Percentiles rank a stretch among this genome's conserved stretches.
Conservation (phyloP, 2,888 invertebrate genomes). For the Mylabris sibirica region DNA sequence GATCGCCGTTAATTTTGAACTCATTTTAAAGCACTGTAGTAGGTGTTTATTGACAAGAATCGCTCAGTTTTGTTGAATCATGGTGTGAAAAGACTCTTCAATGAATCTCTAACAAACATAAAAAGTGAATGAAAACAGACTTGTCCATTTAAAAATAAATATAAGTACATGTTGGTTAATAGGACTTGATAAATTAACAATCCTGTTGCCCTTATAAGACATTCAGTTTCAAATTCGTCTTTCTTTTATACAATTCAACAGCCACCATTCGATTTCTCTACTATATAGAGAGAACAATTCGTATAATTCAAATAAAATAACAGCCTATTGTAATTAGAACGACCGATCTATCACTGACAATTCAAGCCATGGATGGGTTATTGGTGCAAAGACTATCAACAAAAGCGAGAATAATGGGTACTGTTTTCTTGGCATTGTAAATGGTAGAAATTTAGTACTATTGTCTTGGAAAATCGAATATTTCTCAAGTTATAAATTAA, state of each 20-base stretch:
- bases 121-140: no score
- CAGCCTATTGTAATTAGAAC: conserved; percentile 43
- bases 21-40: no score
- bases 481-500: conserved; percentile 46
- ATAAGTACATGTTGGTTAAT: conserved; percentile 33
- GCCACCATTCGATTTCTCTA: conserved; percentile 20
- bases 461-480: conserved; percentile 45
- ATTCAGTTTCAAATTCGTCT: conserved; percentile 28
- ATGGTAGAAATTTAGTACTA: conserved; percentile 32
- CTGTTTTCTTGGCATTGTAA: not conserved
- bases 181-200: conserved; percentile 50
- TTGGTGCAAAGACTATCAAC: not conserved
- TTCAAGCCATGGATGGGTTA: not conserved
- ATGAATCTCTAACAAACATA: no score
- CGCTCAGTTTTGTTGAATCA: not conserved
- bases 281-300: conserved; percentile 19
- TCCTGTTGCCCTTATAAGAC: conserved; percentile 36
- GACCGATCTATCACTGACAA: conserved; percentile 40
- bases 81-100: no score
- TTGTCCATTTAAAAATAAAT: not conserved
- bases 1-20: no score
- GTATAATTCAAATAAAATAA: conserved; percentile 43
- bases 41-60: not conserved
- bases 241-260: conserved; percentile 1
- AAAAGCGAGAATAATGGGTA: not conserved